Evolutionary conservation across 2,113 vertebrate genomes (phyloP).

Genomic region (Ammospiza nelsoni): DNA sequence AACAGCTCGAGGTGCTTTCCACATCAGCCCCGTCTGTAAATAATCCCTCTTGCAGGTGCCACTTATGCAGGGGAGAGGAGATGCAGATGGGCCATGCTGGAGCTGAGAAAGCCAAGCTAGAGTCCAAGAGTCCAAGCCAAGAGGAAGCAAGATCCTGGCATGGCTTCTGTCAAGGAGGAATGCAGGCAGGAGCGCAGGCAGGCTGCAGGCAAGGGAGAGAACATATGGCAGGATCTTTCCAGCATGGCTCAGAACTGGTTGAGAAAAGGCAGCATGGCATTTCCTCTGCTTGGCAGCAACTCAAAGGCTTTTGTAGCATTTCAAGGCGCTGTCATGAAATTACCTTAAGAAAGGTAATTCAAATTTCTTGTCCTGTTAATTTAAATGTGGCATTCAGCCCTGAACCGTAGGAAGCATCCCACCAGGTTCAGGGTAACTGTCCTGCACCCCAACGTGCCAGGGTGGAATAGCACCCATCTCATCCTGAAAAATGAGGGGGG

Average conservation of each 20-base stretch:
- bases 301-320: not conserved
- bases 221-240: not conserved
- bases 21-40: too few relatives aligned
- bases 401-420: not conserved
- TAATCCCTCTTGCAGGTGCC: too few relatives aligned
- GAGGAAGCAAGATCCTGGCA: not conserved
- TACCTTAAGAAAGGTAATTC: conserved; percentile 19
- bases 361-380: not conserved
- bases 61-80: not conserved
- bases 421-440: not conserved
- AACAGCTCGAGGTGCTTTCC: too few relatives aligned
- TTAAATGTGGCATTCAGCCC: not conserved
- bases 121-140: not conserved
- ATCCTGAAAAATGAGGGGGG: not conserved
- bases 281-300: not conserved
- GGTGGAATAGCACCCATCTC: not conserved
- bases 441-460: not conserved
- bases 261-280: not conserved
- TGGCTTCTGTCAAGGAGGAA: not conserved
- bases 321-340: not conserved
- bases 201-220: not conserved
- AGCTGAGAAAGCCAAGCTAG: not conserved
- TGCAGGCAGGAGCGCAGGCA: not conserved
- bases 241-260: not conserved
- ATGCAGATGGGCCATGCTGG: not conserved